Percentiles rank a stretch among this genome's conserved stretches.
Conservation (phyloP, 2,797 vertebrate genomes). For the Acestrorhynchus altus region DNA sequence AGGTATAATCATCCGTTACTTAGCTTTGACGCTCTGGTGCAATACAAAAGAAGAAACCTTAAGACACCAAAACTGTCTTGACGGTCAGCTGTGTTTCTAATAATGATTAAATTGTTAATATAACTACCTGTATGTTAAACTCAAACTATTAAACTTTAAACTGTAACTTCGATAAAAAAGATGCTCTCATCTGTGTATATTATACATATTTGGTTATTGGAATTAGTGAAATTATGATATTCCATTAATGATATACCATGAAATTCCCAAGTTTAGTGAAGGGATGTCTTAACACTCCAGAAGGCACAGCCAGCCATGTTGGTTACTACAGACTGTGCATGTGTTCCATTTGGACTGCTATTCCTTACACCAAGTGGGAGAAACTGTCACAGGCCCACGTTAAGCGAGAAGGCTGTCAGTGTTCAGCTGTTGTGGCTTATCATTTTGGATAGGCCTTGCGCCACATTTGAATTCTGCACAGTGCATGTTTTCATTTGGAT, state of each 20-base stretch:
- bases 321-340: not conserved
- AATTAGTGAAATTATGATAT: not conserved
- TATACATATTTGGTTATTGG: too few species aligned
- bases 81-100: too few species aligned
- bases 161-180: too few species aligned
- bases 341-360: not conserved
- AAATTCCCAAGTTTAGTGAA: not conserved
- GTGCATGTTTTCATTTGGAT: not conserved
- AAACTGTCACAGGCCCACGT: not conserved
- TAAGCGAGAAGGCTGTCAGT: not conserved
- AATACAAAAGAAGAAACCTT: too few species aligned
- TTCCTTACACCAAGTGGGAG: not conserved
- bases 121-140: too few species aligned
- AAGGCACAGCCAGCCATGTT: not conserved
- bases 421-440: not conserved
- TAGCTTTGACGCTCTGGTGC: too few species aligned
- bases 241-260: not conserved
- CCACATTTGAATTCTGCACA: not conserved
- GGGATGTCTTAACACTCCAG: not conserved
- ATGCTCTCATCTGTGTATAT: too few species aligned
- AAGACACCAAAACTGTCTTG: too few species aligned
- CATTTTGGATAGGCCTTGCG: not conserved
- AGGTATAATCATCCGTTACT: too few species aligned
- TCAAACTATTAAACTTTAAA: too few species aligned
- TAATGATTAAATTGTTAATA: too few species aligned